A percentile compares a stretch with the other conserved stretches of the same genome.
phyloP scores from a whole-genome alignment of 2,113 vertebrate genomes.

The Vicugna pacos region DNA sequence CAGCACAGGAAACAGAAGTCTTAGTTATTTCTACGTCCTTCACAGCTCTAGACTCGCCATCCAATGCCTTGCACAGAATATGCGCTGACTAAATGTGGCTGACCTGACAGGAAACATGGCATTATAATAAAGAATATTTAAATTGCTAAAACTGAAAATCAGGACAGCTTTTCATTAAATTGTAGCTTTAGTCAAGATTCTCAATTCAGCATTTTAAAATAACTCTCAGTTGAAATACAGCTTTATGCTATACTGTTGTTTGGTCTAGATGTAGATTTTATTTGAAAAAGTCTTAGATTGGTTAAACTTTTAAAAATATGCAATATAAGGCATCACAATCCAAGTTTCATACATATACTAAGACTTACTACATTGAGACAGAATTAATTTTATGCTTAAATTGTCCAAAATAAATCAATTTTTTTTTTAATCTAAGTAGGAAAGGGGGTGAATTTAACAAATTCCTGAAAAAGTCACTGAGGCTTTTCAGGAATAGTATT shows the following conservation, averaged over 20 bases:
- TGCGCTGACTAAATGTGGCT: not conserved
- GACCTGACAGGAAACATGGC: not conserved
- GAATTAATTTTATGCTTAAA: slow-evolving; percentile 2
- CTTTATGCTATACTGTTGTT: slow-evolving; percentile 10
- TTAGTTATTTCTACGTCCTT: not conserved
- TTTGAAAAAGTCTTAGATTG: slow-evolving; percentile 41
- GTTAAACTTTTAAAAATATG: slow-evolving; percentile 3
- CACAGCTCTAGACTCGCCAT: not conserved
- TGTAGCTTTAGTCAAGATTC: slow-evolving; percentile 18
- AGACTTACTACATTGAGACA: not conserved
- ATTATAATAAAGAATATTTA: slow-evolving; percentile 8
- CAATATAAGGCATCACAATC: not conserved
- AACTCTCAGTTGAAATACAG: not conserved
- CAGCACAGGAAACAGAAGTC: not conserved
- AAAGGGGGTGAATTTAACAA: not conserved
- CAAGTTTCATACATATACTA: not conserved
- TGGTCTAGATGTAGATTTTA: not conserved
- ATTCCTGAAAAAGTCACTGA: not conserved
- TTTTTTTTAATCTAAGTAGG: not conserved
- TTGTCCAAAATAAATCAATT: not conserved
- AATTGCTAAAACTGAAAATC: slow-evolving; percentile 10
- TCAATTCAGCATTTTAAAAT: slow-evolving; percentile 58
- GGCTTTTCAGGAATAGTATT: not conserved
- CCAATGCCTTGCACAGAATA: not conserved
- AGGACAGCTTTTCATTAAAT: slow-evolving; percentile 47